These are phyloP conservation scores for Biston betularia DNA, from an alignment of 2,888 invertebrate species.

Conservation along the genomic window DNA sequence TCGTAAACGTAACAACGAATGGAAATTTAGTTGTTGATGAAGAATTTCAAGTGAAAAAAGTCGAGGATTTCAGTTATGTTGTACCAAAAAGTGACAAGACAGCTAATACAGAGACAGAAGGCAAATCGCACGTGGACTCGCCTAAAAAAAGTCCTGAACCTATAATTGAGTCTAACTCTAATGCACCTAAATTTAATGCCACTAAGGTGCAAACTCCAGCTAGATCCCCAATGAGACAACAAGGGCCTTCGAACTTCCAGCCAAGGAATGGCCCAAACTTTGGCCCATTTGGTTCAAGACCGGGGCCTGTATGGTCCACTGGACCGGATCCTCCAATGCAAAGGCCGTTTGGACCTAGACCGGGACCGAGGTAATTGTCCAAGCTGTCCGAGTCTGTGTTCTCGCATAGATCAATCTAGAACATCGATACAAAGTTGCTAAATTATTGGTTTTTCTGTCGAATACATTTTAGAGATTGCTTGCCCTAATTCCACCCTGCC, in stretches of 20 bases:
- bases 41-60: conserved; percentile 28
- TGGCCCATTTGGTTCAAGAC: conserved; percentile 9
- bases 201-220: not conserved
- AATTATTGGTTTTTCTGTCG: no score
- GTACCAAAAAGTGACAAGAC: not conserved
- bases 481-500: no score
- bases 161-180: not conserved
- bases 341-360: conserved; percentile 10
- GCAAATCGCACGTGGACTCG: not conserved
- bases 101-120: not conserved
- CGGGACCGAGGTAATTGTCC: conserved; percentile 6
- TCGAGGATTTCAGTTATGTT: conserved; percentile 30
- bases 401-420: no score
- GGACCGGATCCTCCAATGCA: conserved; percentile 17
- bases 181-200: not conserved
- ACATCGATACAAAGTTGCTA: no score
- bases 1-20: conserved; percentile 33
- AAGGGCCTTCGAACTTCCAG: conserved; percentile 4
- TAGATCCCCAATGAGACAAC: conserved; percentile 15
- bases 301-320: not conserved
- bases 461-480: no score
- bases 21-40: conserved; percentile 5
- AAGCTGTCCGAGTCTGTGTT: no score
- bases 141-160: not conserved
- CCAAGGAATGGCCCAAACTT: conserved; percentile 4